A percentile compares a stretch with the other conserved stretches of the same genome.
These are phyloP conservation scores for Pipa parva DNA, from an alignment of 2,113 vertebrate genomes.

Conservation along the genomic window DNA sequence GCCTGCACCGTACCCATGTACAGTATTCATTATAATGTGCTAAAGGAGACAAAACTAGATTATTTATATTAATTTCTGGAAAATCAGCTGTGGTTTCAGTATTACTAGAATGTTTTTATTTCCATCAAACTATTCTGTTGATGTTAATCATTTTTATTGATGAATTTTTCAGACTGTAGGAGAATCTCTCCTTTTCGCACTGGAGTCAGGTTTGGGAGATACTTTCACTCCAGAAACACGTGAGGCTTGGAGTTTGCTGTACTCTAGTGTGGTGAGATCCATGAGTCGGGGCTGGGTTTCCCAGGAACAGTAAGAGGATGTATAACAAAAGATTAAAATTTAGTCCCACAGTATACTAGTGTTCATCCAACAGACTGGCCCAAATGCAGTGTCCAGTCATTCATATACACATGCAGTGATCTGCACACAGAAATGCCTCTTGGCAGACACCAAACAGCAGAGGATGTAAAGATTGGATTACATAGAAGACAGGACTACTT, in stretches of 20 bases:
- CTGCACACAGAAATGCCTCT: background rate
- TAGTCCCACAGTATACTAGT: background rate
- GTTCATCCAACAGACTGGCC: background rate
- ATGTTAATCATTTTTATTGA: background rate
- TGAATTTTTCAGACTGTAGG: slow-evolving; percentile 73
- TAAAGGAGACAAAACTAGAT: too few species aligned
- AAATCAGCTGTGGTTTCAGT: too few species aligned
- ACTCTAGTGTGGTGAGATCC: slow-evolving; percentile 75
- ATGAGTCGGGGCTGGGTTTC: slow-evolving; percentile 82
- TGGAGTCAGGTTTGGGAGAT: slow-evolving; percentile 82
- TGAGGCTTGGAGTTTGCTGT: slow-evolving; percentile 88
- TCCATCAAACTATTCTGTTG: too few species aligned
- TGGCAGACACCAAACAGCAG: background rate
- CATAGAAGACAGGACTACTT: background rate
- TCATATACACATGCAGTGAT: background rate
- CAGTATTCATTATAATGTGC: too few species aligned
- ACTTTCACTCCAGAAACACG: slow-evolving; percentile 72
- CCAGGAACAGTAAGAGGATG: slow-evolving; percentile 45
- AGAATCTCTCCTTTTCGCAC: slow-evolving; percentile 86
- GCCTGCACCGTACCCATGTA: too few species aligned
- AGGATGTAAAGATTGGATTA: background rate
- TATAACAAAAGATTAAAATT: background rate
- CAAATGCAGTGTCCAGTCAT: background rate
- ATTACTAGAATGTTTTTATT: too few species aligned
- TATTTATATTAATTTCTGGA: too few species aligned